Evolutionary conservation across 2,113 vertebrate genomes (phyloP).

Genomic region (Alces alces): DNA sequence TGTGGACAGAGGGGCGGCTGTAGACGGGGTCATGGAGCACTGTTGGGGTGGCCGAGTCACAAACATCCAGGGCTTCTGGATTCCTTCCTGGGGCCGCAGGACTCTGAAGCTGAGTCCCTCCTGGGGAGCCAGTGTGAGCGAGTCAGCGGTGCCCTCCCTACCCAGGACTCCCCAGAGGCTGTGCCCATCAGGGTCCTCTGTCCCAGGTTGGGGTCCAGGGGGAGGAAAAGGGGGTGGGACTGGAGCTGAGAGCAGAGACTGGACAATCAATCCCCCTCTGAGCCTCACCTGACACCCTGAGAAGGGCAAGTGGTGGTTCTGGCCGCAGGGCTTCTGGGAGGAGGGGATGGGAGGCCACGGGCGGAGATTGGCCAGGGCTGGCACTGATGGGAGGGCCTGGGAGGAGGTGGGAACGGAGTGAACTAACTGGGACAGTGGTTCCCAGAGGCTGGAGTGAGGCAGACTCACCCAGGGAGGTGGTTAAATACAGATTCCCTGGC

Average conservation of each 20-base stretch:
- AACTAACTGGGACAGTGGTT: not conserved
- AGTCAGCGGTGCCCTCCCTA: not conserved
- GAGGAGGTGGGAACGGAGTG: not conserved
- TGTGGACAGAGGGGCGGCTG: not conserved
- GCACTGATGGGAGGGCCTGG: not conserved
- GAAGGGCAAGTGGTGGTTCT: not conserved
- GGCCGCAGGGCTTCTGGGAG: not conserved
- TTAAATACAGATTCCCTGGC: not conserved
- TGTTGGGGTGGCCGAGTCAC: not conserved
- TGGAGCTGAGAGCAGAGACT: not conserved
- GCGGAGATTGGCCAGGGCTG: not conserved
- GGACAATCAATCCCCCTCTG: fast-evolving
- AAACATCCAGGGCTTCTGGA: not conserved
- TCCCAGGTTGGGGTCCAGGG: fast-evolving
- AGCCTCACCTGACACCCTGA: fast-evolving
- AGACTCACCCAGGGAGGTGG: not conserved
- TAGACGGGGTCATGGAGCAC: fast-evolving
- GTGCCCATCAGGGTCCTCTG: fast-evolving
- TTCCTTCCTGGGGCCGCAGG: not conserved
- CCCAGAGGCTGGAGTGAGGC: not conserved
- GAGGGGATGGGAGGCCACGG: fast-evolving
- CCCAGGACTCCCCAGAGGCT: not conserved
- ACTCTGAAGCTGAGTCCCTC: not conserved
- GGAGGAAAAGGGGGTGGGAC: not conserved
- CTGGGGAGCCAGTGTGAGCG: not conserved